Conservation (phyloP, 1,140 invertebrate genomes). For the Drosophila setifemur region DNA sequence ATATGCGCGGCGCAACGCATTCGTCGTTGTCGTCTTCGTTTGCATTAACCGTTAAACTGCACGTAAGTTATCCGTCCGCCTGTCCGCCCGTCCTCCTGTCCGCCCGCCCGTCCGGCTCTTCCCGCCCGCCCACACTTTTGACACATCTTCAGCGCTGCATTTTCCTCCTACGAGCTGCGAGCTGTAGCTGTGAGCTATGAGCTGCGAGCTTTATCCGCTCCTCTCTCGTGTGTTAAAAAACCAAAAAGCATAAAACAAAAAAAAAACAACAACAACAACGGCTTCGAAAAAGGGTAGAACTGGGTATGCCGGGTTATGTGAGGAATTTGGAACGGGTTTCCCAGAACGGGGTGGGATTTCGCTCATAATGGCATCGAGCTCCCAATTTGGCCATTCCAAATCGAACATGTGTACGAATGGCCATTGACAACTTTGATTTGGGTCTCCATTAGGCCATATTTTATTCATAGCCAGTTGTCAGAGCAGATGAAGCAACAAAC, state of each 20-base stretch:
- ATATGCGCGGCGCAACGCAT: conserved; percentile 73
- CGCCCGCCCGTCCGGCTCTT: not conserved
- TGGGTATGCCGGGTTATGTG: not conserved
- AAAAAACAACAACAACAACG: not conserved
- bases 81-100: not conserved
- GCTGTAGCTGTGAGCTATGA: not conserved
- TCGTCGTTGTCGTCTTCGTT: conserved; percentile 57
- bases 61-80: conserved; percentile 44
- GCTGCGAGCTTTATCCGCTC: not conserved
- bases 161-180: conserved; percentile 70
- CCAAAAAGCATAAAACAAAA: not conserved
- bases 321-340: conserved; percentile 1
- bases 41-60: conserved; percentile 80
- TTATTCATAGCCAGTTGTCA: conserved; percentile 1
- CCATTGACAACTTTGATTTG: conserved; percentile 6
- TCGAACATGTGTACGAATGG: conserved; percentile 16
- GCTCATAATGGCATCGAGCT: not conserved
- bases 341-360: not conserved
- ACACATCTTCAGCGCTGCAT: conserved; percentile 73
- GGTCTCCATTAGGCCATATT: not conserved
- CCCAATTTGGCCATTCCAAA: conserved; percentile 15
- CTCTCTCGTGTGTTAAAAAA: no score
- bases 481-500: not conserved
- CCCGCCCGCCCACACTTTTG: conserved; percentile 63
- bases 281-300: conserved; percentile 20